Percentiles rank a stretch among this genome's conserved stretches.
Conservation (phyloP, 2,113 vertebrate species). For the Labeo catla region DNA sequence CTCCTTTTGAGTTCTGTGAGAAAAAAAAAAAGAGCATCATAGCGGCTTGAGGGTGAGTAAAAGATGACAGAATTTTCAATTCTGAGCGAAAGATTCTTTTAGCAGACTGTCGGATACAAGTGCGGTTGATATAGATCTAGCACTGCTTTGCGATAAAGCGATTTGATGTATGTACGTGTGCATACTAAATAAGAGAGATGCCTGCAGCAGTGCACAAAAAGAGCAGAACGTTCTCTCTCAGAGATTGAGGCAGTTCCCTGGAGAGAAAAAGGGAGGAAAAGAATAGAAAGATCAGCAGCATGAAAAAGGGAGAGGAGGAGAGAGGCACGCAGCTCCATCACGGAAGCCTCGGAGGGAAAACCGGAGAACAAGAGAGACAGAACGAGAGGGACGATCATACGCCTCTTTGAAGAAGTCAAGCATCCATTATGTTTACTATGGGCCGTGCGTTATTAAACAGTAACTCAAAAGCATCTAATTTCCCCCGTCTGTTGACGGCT, state of each 20-base stretch:
- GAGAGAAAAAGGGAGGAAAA: slow-evolving; percentile 44
- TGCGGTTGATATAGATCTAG: neutral
- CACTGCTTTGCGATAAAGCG: neutral
- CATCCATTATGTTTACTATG: slow-evolving; percentile 74
- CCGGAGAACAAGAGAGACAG: slow-evolving; percentile 46
- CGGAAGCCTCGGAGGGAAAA: slow-evolving; percentile 20
- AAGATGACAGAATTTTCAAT: neutral
- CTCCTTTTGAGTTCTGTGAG: neutral
- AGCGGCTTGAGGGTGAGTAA: neutral
- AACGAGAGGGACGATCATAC: slow-evolving; percentile 43
- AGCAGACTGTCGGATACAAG: neutral
- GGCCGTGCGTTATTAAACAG: slow-evolving; percentile 58
- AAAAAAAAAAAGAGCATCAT: neutral
- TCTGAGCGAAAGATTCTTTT: neutral
- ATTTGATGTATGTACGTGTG: neutral
- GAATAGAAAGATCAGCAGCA: slow-evolving; percentile 70
- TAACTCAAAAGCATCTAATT: slow-evolving; percentile 43
- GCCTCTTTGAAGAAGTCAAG: slow-evolving; percentile 35
- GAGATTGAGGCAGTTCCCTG: slow-evolving; percentile 29
- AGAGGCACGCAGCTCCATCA: slow-evolving; percentile 30
- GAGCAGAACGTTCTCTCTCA: slow-evolving; percentile 1
- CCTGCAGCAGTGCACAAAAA: neutral
- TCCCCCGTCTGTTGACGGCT: slow-evolving; percentile 52
- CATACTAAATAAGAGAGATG: slow-evolving; percentile 29
- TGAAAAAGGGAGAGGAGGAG: slow-evolving; percentile 44